Evolutionary conservation across 2,797 vertebrate species (phyloP), one percentile per base, ranked within the genome.

Genomic region (Acestrorhynchus altus): DNA sequence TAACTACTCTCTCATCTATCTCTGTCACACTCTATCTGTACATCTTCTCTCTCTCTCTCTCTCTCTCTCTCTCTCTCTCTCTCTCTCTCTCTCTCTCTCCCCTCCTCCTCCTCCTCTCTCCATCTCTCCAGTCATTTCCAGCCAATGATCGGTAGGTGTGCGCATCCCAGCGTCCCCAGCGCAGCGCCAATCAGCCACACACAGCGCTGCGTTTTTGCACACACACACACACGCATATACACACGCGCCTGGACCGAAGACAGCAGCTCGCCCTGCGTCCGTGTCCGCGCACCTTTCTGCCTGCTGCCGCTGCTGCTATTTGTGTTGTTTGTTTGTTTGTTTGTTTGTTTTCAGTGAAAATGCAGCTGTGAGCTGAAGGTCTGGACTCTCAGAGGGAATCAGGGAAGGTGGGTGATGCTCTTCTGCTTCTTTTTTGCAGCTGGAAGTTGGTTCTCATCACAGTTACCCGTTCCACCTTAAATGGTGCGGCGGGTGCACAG

Each of bases 101-200:
- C 0, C 12, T 2, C 4, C 20, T 60, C 77, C 80, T 72, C 83
- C 83, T 88, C 92, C 4, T 35, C 7, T 26, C 13, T 35, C 52
- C 13, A 15, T 60, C 57, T 60, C 57, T 60, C 28, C 94, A 94
- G 94, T 94, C 92, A 93, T 94, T 94, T 94, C 94, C 94, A 96
- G 94, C 95, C 96, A 96, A 96, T 96, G 95, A 92, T 93, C 94
- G 91, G 95, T 91, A 94, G 95, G 94, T 94, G 95, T 93, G 95
- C 95, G 89, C 95, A 95, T 90, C 95, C 90, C 93, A 80, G 95
- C 96, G 94, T 92, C 93, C 95, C 95, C 96, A 95, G 95, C 96
- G 94, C 95, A 92, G 94, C 94, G 93, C 95, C 94, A 91, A 92
- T 92, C 93, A 91, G 92, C 94, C 95, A 94, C 95, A 96, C 95